A percentile compares a stretch with the other conserved stretches of the same genome.
Evolutionary conservation across 53 echinoderm and acorn worm species (phyloP).

Genomic region (Antedon mediterranea): DNA sequence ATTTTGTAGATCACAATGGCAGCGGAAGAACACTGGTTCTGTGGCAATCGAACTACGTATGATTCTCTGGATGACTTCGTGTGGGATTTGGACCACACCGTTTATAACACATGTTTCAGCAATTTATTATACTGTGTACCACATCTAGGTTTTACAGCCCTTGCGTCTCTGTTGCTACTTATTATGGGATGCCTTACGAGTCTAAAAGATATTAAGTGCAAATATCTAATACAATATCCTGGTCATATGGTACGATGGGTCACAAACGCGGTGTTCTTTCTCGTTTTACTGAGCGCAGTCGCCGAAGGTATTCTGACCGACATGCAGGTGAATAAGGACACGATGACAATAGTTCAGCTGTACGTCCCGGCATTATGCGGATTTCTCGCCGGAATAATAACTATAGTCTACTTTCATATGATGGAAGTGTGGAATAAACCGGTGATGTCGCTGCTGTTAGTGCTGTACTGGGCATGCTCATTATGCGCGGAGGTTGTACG

Average conservation of each 20-base stretch:
- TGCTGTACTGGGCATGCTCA: slow-evolving; percentile 50
- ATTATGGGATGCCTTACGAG: slow-evolving; percentile 32
- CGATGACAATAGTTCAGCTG: slow-evolving; percentile 27
- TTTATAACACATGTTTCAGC: slow-evolving; percentile 51
- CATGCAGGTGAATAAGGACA: slow-evolving; percentile 7
- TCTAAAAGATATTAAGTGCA: slow-evolving; percentile 5
- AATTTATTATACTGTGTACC: slow-evolving; percentile 42
- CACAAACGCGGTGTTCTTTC: slow-evolving; percentile 18
- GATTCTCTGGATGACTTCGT: slow-evolving; percentile 19
- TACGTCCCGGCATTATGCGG: slow-evolving; percentile 25
- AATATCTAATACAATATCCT: slow-evolving; percentile 34
- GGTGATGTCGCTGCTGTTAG: slow-evolving; percentile 38
- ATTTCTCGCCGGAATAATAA: slow-evolving; percentile 9
- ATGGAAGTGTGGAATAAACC: slow-evolving; percentile 43
- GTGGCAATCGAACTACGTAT: slow-evolving; percentile 30
- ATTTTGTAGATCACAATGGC: too few species aligned
- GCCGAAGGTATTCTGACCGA: slow-evolving; percentile 48
- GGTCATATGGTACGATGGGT: slow-evolving; percentile 51
- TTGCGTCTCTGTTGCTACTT: slow-evolving; percentile 25
- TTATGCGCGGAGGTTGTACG: slow-evolving; percentile 18
- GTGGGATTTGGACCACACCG: slow-evolving; percentile 36
- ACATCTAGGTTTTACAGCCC: slow-evolving; percentile 29
- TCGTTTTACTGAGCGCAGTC: slow-evolving; percentile 15
- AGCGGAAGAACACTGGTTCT: slow-evolving; percentile 35
- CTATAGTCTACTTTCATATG: slow-evolving; percentile 40